A percentile compares a stretch with the other conserved stretches of the same genome.
Conservation (phyloP, 2,888 invertebrate genomes). For the Clostera curtula region DNA sequence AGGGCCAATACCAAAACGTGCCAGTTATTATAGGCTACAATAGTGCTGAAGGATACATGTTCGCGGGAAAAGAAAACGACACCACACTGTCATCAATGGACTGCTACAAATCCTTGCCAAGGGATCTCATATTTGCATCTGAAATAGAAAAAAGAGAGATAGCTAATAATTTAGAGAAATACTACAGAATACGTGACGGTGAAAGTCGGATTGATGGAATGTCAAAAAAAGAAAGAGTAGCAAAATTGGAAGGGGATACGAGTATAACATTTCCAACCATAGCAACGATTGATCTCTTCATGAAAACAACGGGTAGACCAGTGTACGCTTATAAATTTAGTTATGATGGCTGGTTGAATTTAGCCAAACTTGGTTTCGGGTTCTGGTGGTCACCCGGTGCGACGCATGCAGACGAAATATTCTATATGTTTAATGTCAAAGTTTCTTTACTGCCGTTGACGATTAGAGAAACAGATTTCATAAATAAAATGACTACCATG, state of each 20-base stretch:
- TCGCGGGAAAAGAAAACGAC: slow-evolving; percentile 56
- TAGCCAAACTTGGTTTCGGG: slow-evolving; percentile 41
- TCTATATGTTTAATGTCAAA: slow-evolving; percentile 53
- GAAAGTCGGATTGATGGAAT: no score
- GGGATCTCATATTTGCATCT: slow-evolving; percentile 42
- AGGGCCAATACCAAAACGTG: slow-evolving; percentile 42
- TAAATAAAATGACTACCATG: slow-evolving; percentile 43
- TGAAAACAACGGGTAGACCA: slow-evolving; percentile 30
- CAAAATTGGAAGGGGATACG: slow-evolving; percentile 50
- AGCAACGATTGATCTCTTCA: slow-evolving; percentile 38
- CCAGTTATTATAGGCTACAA: slow-evolving; percentile 58
- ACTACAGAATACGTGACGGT: slow-evolving; percentile 61
- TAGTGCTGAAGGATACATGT: slow-evolving; percentile 55
- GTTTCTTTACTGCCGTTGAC: slow-evolving; percentile 25
- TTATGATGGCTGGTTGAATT: slow-evolving; percentile 54
- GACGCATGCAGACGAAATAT: slow-evolving; percentile 62
- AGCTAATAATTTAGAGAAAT: slow-evolving; percentile 37
- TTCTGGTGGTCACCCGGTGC: slow-evolving; percentile 45
- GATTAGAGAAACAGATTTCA: slow-evolving; percentile 34
- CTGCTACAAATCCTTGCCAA: slow-evolving; percentile 43
- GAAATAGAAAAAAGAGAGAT: slow-evolving; percentile 29
- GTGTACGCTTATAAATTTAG: slow-evolving; percentile 48
- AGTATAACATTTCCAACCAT: slow-evolving; percentile 48
- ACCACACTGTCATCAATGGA: slow-evolving; percentile 44
- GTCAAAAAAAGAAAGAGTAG: slow-evolving; percentile 47